Base-by-base conservation (phyloP, 2,797 vertebrate genomes). In the Acanthurus lineatus region DNA sequence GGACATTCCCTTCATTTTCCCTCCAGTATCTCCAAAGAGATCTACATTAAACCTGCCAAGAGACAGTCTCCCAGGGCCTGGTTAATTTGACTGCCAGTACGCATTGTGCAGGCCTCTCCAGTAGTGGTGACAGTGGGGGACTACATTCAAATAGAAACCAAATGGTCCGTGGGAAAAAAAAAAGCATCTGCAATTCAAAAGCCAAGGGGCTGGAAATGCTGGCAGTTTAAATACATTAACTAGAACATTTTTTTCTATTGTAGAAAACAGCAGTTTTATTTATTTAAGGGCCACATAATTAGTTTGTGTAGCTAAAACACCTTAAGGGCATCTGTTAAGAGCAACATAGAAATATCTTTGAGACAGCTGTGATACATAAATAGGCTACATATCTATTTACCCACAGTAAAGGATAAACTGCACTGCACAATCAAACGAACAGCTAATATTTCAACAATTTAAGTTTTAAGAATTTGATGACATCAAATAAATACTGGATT, bases 1-100 rank as follows among this genome's bases (percentile, higher is more conserved):
- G 76, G 76, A 83, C 86, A 89, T 83, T 87, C 76, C 76, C 84
- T 87, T 89, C 77, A 85, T 88, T 93, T 92, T 86, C 69, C 73
- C 65, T 19, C 22, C 65, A 64, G 32, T 92, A 92, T 93, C 91
- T 76, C 79, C 85, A 82, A 86, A 75, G 81, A 89, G 79, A 93
- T 92, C 91, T 87, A 61, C 86, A 80, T 85, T 84, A 84, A 85
- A 87, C 71, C 83, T 84, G 79, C 82, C 57, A 77, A 79, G 76
- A 84, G 83, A 82, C 76, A 78, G 70, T 88, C 82, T 90, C 83
- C 71, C 56, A 38, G 71, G 76, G 76, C 57, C 64, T 56, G 80
- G 48, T 84, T 88, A 81, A 91, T 92, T 90, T 56, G 48, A 89
- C 87, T 91, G 84, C 71, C 77, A 54, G 74, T 77, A 63, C 83